Conservation (phyloP, 2,113 vertebrate species). For the Irena cyanogastra region DNA sequence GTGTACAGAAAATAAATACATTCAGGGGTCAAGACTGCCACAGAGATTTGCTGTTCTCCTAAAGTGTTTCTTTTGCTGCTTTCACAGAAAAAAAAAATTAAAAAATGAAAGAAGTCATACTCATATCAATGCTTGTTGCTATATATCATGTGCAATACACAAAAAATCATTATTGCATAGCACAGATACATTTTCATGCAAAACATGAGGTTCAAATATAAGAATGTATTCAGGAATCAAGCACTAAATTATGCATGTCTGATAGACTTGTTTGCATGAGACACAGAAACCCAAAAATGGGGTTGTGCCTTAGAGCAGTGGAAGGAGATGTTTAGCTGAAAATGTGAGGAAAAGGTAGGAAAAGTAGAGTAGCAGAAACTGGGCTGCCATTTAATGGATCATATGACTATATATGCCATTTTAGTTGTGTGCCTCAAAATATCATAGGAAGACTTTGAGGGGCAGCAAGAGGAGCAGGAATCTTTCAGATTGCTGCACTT, state of each 20-base stretch:
- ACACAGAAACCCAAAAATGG: neutral
- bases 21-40: neutral
- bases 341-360: neutral
- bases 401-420: neutral
- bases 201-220: neutral
- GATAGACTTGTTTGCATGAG: neutral
- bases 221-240: neutral
- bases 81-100: neutral
- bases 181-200: neutral
- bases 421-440: neutral
- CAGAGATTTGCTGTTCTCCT: neutral
- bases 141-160: too few species aligned
- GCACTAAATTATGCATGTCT: neutral
- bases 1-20: neutral
- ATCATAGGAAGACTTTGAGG: neutral
- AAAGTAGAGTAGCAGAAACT: neutral
- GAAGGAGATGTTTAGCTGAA: neutral
- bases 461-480: neutral
- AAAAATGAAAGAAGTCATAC: neutral
- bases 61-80: neutral
- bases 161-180: neutral
- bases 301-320: neutral
- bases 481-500: neutral
- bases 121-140: neutral
- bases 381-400: too few species aligned